Conservation (phyloP, 2,113 vertebrate species). For the Paratilapia polleni region DNA sequence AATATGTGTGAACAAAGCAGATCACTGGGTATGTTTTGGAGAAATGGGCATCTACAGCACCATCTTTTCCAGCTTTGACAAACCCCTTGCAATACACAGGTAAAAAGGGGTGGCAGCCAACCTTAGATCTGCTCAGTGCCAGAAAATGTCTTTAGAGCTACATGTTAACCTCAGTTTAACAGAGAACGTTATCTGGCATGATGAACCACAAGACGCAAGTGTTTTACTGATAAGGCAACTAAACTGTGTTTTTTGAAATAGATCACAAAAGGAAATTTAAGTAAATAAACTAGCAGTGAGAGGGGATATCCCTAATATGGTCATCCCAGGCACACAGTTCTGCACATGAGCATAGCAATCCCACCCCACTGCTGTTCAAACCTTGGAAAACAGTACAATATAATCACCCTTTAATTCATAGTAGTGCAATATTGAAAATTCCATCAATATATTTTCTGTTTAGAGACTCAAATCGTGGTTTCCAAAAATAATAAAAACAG, state of each 20-base stretch:
- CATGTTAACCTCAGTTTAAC: background rate
- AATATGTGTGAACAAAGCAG: no score
- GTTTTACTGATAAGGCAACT: background rate
- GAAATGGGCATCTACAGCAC: background rate
- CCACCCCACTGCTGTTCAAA: no score
- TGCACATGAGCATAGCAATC: no score
- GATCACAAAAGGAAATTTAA: background rate
- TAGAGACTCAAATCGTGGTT: slow-evolving; percentile 7
- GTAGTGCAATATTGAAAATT: background rate
- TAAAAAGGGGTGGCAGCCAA: no score
- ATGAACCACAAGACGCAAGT: background rate
- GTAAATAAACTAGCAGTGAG: background rate
- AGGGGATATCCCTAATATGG: no score
- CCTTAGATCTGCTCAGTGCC: no score
- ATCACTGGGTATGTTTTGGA: no score
- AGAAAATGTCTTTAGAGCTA: no score
- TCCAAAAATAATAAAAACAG: slow-evolving; percentile 24
- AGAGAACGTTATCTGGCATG: background rate
- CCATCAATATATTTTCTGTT: background rate
- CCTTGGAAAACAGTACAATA: background rate
- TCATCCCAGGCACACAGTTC: no score
- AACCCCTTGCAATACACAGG: no score
- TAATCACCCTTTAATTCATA: background rate
- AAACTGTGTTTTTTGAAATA: background rate
- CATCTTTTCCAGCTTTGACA: no score